These are phyloP conservation scores for Gila orcuttii DNA, from an alignment of 2,113 vertebrate species.

Conservation along the genomic window DNA sequence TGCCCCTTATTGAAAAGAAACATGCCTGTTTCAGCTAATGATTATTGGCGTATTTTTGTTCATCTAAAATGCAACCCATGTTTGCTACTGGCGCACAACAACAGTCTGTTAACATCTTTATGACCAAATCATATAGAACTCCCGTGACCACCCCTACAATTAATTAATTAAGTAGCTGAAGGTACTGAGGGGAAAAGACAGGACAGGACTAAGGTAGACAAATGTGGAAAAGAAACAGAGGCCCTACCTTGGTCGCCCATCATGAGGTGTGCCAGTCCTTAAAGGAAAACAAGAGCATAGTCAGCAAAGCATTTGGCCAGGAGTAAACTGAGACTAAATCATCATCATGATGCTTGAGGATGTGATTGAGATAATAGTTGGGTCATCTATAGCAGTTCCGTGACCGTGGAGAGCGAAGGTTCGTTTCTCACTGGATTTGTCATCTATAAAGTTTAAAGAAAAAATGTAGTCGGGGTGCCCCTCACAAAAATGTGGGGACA, in stretches of 20 bases:
- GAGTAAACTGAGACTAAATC: constrained; percentile 83
- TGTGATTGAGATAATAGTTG: neutral
- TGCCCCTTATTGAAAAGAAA: neutral
- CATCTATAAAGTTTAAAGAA: no score
- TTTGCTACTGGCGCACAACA: neutral
- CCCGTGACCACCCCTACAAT: neutral
- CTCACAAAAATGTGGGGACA: no score
- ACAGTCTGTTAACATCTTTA: neutral
- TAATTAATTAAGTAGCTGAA: constrained; percentile 5
- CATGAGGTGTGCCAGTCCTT: constrained; percentile 99
- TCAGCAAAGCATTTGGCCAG: constrained; percentile 86
- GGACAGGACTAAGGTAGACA: neutral
- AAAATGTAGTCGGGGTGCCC: no score
- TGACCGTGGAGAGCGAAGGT: no score
- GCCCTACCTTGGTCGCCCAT: constrained; percentile 99
- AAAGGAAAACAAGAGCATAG: constrained; percentile 99
- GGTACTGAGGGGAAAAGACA: neutral
- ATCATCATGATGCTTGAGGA: constrained; percentile 88
- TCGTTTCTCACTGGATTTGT: no score
- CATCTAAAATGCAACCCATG: neutral
- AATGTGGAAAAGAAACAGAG: constrained; percentile 83
- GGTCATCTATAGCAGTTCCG: no score
- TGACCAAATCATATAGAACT: neutral
- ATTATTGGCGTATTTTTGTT: neutral
- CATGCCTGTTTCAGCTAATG: neutral